A percentile compares a stretch with the other conserved stretches of the same genome.
phyloP scores from a whole-genome alignment of 37 sponge, comb jelly and placozoan species.

The Halichondria panicea region DNA sequence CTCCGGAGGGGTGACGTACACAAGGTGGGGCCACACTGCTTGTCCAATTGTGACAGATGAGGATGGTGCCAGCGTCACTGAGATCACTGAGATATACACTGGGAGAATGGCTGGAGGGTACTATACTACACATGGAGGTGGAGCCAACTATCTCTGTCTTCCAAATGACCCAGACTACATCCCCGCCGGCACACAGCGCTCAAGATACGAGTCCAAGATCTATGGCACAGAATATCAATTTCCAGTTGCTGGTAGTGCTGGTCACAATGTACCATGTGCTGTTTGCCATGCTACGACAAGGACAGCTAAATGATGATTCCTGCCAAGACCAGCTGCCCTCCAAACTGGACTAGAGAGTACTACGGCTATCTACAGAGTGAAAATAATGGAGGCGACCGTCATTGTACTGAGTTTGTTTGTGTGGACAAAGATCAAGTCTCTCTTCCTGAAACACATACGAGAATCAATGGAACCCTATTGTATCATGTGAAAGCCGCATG shows the following conservation, averaged over 20 bases:
- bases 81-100: too few relatives aligned
- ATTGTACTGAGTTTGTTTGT: constrained; percentile 27
- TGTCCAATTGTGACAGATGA: too few relatives aligned
- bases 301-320: constrained; percentile 33
- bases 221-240: constrained; percentile 49
- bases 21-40: too few relatives aligned
- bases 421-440: constrained; percentile 27
- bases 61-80: too few relatives aligned
- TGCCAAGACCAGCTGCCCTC: constrained; percentile 22
- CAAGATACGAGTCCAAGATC: neutral
- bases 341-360: constrained; percentile 47
- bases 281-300: constrained; percentile 34
- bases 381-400: neutral
- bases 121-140: constrained; percentile 2
- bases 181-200: neutral
- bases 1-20: too few relatives aligned
- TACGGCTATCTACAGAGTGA: constrained; percentile 45
- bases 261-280: constrained; percentile 48
- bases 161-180: constrained; percentile 35
- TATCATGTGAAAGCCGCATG: constrained; percentile 34
- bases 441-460: constrained; percentile 12
- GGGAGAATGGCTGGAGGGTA: neutral
- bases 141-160: constrained; percentile 17
- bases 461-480: constrained; percentile 31
- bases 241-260: neutral